These are phyloP conservation scores for Artibeus lituratus DNA, from an alignment of 2,797 vertebrate genomes.

Conservation along the genomic window DNA sequence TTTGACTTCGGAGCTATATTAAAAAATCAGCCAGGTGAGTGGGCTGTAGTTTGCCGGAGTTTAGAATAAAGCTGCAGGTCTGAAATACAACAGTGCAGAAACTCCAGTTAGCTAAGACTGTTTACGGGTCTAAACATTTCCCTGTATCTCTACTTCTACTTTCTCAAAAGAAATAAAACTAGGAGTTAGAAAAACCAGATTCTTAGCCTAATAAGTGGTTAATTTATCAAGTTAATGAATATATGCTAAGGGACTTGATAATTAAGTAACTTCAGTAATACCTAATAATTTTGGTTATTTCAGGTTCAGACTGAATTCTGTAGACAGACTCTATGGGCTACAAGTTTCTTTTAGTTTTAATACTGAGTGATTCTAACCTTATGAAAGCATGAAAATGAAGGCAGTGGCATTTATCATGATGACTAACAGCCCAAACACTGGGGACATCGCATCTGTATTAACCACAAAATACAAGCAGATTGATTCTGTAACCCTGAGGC, in stretches of 20 bases:
- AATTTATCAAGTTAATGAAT: background rate
- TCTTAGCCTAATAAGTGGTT: background rate
- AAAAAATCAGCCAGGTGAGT: background rate
- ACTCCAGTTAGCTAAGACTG: background rate
- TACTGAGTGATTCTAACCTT: background rate
- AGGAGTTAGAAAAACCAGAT: background rate
- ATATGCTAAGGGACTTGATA: background rate
- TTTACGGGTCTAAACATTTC: background rate
- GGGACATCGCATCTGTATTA: fast-evolving
- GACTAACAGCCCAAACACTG: background rate
- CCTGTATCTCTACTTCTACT: background rate
- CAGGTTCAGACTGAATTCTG: background rate
- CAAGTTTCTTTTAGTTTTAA: background rate
- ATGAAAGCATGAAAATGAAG: background rate
- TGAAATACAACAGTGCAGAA: background rate
- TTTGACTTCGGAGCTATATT: background rate
- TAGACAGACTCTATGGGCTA: background rate
- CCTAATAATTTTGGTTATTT: background rate
- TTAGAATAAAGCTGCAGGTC: background rate
- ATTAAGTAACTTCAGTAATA: background rate
- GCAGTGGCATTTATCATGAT: background rate
- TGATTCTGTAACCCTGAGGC: background rate
- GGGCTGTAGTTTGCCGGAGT: background rate
- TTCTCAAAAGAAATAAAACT: background rate
- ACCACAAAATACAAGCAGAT: background rate